phyloP scores from a whole-genome alignment of 2,113 vertebrate genomes.

The Planiliza haematocheilus region DNA sequence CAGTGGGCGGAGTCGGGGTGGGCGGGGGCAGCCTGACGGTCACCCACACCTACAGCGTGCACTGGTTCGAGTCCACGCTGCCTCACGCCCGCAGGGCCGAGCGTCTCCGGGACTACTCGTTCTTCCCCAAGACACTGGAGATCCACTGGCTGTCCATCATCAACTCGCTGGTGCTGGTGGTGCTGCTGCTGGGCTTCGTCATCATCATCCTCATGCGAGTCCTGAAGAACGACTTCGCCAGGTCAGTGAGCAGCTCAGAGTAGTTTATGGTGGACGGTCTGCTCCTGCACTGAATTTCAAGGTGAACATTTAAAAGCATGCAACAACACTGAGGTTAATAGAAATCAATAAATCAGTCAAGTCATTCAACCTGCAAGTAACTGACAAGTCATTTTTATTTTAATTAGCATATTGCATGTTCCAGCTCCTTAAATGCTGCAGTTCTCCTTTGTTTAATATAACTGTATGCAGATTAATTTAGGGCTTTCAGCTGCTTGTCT shows the following conservation, averaged over 20 bases:
- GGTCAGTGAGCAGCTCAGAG: constrained; percentile 66
- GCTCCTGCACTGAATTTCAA: neutral
- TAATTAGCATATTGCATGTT: too few species aligned
- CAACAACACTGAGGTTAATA: too few species aligned
- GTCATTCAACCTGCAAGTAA: too few species aligned
- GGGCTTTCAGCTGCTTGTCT: too few species aligned
- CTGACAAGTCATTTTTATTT: too few species aligned
- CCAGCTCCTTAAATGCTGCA: too few species aligned
- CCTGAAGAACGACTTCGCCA: constrained; percentile 91
- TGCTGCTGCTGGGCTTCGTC: constrained; percentile 92
- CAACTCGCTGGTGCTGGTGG: constrained; percentile 94
- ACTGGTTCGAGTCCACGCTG: constrained; percentile 88
- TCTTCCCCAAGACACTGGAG: constrained; percentile 93
- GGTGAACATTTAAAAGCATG: too few species aligned
- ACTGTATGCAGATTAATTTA: too few species aligned
- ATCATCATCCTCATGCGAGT: constrained; percentile 96
- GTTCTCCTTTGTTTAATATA: too few species aligned
- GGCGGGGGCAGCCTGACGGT: constrained; percentile 76
- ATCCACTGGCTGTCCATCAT: constrained; percentile 96
- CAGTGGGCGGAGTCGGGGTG: constrained; percentile 67
- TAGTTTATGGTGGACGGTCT: neutral
- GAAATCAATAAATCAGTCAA: too few species aligned
- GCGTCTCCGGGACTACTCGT: constrained; percentile 86
- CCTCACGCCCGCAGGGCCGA: constrained; percentile 84
- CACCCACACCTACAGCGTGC: constrained; percentile 91